Percentiles rank a stretch among this genome's conserved stretches.
These are phyloP conservation scores for Botrylloides violaceus DNA, from an alignment of 23 tunicate genomes.

Conservation along the genomic window DNA sequence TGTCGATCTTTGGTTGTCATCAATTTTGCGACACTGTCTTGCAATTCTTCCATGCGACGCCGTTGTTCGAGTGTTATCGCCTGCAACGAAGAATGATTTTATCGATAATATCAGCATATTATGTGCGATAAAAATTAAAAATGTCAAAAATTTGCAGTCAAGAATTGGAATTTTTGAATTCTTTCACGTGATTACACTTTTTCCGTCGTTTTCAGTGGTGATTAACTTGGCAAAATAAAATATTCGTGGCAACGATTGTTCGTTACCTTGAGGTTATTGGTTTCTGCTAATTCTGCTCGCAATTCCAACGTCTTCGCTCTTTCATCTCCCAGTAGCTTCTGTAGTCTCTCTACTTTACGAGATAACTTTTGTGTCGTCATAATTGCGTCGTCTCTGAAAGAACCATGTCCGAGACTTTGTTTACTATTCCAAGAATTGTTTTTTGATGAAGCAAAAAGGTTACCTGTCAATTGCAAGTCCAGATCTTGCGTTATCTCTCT, in stretches of 20 bases:
- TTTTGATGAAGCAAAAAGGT: neutral
- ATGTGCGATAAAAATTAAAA: no score
- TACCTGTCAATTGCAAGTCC: constrained; percentile 77
- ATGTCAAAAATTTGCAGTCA: no score
- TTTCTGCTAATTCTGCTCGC: constrained; percentile 87
- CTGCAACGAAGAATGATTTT: constrained; percentile 19
- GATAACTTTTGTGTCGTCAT: constrained; percentile 81
- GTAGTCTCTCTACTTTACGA: constrained; percentile 76
- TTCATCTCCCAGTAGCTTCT: constrained; percentile 76
- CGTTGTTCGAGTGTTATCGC: constrained; percentile 73
- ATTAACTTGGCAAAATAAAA: no score
- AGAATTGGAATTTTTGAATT: no score
- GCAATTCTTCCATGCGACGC: constrained; percentile 67
- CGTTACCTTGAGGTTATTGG: constrained; percentile 83
- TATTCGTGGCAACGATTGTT: no score
- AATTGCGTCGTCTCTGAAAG: constrained; percentile 22
- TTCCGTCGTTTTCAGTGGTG: no score
- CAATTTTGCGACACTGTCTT: constrained; percentile 49
- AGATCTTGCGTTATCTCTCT: constrained; percentile 64
- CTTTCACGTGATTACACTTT: no score
- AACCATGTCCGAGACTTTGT: neutral
- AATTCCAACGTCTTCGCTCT: constrained; percentile 81
- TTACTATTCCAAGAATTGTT: neutral
- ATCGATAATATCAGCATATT: neutral
- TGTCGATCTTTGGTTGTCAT: constrained; percentile 64